Conservation (phyloP, 2,113 vertebrate genomes). For the Caracal caracal region DNA sequence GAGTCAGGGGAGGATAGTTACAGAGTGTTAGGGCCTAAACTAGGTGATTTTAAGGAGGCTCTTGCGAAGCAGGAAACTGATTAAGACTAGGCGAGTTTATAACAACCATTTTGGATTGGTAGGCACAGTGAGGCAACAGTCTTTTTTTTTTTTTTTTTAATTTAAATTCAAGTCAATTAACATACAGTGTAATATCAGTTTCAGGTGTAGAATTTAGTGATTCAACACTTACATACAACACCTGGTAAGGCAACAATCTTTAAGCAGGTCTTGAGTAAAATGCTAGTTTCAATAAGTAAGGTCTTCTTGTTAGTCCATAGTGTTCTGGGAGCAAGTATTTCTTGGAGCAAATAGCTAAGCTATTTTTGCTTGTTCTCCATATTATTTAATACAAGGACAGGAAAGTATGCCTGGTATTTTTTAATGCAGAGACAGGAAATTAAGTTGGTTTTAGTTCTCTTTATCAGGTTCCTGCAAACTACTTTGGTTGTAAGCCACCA, state of each 20-base stretch:
- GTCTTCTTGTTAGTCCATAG: not conserved
- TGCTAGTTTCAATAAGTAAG: not conserved
- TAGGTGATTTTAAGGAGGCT: not conserved
- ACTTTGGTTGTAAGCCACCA: not conserved
- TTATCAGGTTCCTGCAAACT: constrained; percentile 32
- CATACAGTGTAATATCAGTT: not conserved
- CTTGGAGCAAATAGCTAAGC: not conserved
- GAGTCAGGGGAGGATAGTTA: not conserved
- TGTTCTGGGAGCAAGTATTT: not conserved
- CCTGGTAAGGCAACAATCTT: not conserved
- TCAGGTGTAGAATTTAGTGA: not conserved
- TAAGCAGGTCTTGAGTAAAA: not conserved
- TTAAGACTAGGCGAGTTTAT: not conserved
- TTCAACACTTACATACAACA: not conserved
- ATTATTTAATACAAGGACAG: not conserved
- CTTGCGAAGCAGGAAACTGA: not conserved
- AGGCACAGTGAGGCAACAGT: not conserved
- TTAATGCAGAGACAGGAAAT: not conserved
- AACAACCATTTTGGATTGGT: not conserved
- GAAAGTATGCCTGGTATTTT: not conserved
- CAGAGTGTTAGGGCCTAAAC: not conserved
- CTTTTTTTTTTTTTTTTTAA: not conserved
- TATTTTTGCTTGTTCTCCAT: constrained; percentile 3
- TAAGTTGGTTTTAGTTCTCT: constrained; percentile 27
- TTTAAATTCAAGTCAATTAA: not conserved